Evolutionary conservation across 1,140 invertebrate species (phyloP), one percentile per base, ranked within the genome.

Genomic region (Drosophila pseudoobscura): DNA sequence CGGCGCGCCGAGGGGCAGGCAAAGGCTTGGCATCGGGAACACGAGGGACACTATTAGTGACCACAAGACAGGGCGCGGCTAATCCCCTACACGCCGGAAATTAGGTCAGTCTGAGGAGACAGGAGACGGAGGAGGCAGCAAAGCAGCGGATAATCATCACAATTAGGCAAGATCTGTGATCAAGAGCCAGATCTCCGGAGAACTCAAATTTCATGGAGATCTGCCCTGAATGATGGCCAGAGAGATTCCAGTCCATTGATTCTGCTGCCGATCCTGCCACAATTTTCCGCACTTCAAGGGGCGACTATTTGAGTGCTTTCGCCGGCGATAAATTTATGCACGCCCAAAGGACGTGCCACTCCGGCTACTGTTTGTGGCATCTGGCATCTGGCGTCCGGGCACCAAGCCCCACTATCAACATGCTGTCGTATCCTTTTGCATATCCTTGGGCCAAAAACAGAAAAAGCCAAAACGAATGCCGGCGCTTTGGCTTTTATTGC

Each of bases 401-500:
- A 50, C 55, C 82, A 66, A 80, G 57, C 69, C 70, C 70, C 78
- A 73, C 78, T 75, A 88, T 83, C 71, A 88, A 88, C 78, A 88
- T 88, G 76, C 74, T 76, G 71, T 88, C 75, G 78, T 76, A 88
- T 88, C 84, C 83, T 88, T 78, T 82, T 75, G 64, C 78, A 88
- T 88, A 73, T 88, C 83, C 83, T 80, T 83, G 78, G 83, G 83
- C 83, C 46, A 77, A 43, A 68, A 57, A 53, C 31, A 24, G 9
- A 75, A 31, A 75, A 31, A 57, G 60, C 54, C 61, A 47, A 61
- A 63, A 66, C 62, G 70, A 78, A 61, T 75, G 70, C 60, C 51
- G 65, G 61, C 82, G 64, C 55, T 87, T 65, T 80, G 46, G 71
- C 58, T 89, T 87, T 88, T 83, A 88, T 88, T 89, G 83, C 83